phyloP scores from a whole-genome alignment of 2,797 vertebrate genomes.

The Oophaga sylvatica region DNA sequence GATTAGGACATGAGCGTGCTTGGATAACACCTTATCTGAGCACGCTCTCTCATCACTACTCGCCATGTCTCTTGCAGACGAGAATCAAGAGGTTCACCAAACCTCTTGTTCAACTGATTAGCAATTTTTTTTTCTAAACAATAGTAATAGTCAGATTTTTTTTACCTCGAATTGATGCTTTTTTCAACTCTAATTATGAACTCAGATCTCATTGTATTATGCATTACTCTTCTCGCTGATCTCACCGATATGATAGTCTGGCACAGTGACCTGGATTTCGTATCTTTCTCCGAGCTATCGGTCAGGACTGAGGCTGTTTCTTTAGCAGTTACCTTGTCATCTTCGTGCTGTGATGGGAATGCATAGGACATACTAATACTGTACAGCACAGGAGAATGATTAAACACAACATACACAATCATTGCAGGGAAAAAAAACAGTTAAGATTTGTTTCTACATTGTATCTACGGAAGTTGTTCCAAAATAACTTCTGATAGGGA shows the following conservation, averaged over 20 bases:
- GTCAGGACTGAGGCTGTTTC: conserved; percentile 14
- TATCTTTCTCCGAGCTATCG: not conserved
- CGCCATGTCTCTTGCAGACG: too few species aligned
- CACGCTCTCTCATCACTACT: too few species aligned
- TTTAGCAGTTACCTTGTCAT: conserved; percentile 21
- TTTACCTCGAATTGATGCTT: not conserved
- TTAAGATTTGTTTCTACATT: not conserved
- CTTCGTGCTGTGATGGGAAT: conserved; percentile 6
- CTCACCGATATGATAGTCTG: not conserved
- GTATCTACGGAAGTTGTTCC: not conserved
- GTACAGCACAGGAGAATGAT: not conserved
- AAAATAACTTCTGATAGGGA: not conserved
- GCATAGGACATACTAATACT: not conserved
- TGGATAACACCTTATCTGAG: too few species aligned
- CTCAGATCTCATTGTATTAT: not conserved
- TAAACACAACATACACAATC: not conserved
- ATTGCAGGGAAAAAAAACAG: not conserved
- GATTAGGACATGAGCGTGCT: too few species aligned
- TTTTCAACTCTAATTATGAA: not conserved
- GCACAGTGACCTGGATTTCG: conserved; percentile 7
- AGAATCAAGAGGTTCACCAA: not conserved
- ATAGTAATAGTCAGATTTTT: not conserved
- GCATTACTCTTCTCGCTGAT: not conserved
- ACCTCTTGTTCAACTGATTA: not conserved
- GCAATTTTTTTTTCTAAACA: too few species aligned